Evolutionary conservation across 1,140 invertebrate genomes (phyloP).

Genomic region (Temnothorax curvispinosus): DNA sequence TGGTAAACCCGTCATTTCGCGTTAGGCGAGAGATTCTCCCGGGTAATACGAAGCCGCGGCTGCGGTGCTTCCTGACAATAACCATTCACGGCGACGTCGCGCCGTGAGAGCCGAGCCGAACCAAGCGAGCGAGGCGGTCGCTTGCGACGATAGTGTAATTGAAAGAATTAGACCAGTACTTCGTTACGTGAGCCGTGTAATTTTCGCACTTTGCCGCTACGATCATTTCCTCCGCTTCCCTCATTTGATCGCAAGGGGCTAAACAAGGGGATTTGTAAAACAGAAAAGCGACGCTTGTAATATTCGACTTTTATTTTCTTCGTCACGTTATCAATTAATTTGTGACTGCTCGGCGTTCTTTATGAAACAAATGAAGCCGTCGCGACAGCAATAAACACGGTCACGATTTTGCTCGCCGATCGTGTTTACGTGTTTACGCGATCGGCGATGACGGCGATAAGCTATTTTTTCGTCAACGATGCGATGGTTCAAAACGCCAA

Average conservation of each 20-base stretch:
- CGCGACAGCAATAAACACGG: too few relatives aligned
- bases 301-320: not conserved
- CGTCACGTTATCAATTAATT: not conserved
- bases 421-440: too few relatives aligned
- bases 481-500: too few relatives aligned
- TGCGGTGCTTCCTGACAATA: slow-evolving; percentile 39
- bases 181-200: slow-evolving; percentile 51
- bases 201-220: slow-evolving; percentile 43
- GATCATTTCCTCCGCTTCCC: slow-evolving; percentile 25
- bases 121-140: not conserved
- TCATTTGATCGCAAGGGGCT: not conserved
- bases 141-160: slow-evolving; percentile 38
- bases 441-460: too few relatives aligned
- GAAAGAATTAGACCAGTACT: slow-evolving; percentile 63
- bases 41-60: slow-evolving; percentile 27
- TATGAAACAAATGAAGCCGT: not conserved
- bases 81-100: slow-evolving; percentile 38
- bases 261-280: not conserved
- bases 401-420: not conserved
- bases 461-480: too few relatives aligned
- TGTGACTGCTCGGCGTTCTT: not conserved
- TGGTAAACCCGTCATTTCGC: slow-evolving; percentile 50
- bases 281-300: not conserved
- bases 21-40: slow-evolving; percentile 28
- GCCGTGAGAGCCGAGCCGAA: not conserved